Base-by-base conservation (phyloP, 2,888 invertebrate genomes). In the Branchinecta sandiegonensis region DNA sequence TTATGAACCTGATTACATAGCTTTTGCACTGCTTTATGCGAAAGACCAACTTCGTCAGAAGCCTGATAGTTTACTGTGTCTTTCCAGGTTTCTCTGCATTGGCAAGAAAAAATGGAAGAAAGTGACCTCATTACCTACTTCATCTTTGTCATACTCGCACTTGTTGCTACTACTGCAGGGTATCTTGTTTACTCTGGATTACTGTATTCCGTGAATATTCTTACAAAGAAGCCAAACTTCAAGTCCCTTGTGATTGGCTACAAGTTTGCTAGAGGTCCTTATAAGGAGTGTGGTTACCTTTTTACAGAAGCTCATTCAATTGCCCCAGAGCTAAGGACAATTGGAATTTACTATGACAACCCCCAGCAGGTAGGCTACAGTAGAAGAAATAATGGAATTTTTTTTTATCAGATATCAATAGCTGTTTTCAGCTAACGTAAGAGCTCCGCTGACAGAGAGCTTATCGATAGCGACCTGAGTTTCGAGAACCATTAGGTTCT, bases 321-420 rank as follows among this genome's bases (percentile, higher is more conserved):
- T 46, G 75, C 76, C 5, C 79, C 80, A 1, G 72, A 75, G 50
- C 72, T 75, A 67, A 75, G 74, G 69, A 74, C 74, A 17, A 72
- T 80, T 66, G 80, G 79, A 6, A 74, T 80, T 8, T 80, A 79
- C 72, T 80, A 80, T 71, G 80, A 80, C 71, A 77, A 79, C 71
- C 79, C 79, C 0, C 73, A 76, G 66, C 74, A 75, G 76, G 79
- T 79, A 73, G 70, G 72, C 23, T 48, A 64, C 64, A 10, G 23
- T 46, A 46, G 47, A 37, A 47, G 46, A 46, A 65, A 37, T 13
- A 17, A 13, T 14, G 66, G 8, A 65, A 10, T 23, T 23, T 23
- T 37, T 65, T 68, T 14, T 46, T 47, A 68, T 50, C 37, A 47
- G 14, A 68, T 56, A 56, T 14, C 7, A 23, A 23, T 23, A 23